Evolutionary conservation across 2,797 vertebrate species (phyloP).

Genomic region (Macropodus opercularis): DNA sequence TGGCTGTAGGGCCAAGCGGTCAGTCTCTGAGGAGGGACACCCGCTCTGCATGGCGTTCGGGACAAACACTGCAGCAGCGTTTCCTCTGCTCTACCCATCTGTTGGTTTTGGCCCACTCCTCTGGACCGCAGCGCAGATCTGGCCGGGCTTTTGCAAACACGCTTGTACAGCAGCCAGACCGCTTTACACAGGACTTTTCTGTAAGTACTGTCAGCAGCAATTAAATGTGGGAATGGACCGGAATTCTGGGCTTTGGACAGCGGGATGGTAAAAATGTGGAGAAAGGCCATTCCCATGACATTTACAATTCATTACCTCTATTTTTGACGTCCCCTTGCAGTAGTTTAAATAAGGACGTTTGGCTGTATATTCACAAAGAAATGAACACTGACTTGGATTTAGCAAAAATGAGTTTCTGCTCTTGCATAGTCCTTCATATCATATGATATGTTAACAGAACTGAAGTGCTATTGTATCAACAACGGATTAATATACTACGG

Average conservation of each 20-base stretch:
- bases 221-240: slow-evolving; percentile 69
- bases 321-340: slow-evolving; percentile 48
- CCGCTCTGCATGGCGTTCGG: slow-evolving; percentile 68
- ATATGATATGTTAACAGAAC: slow-evolving; percentile 21
- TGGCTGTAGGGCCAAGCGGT: slow-evolving; percentile 71
- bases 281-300: slow-evolving; percentile 70
- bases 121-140: slow-evolving; percentile 75
- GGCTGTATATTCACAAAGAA: neutral
- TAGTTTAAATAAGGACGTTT: slow-evolving; percentile 38
- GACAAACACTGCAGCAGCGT: slow-evolving; percentile 78
- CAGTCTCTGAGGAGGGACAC: slow-evolving; percentile 75
- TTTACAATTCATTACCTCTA: slow-evolving; percentile 30
- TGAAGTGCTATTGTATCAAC: slow-evolving; percentile 55
- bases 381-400: slow-evolving; percentile 11
- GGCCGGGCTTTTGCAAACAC: slow-evolving; percentile 76
- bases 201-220: slow-evolving; percentile 67
- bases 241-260: slow-evolving; percentile 44
- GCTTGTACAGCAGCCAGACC: slow-evolving; percentile 76
- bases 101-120: slow-evolving; percentile 83
- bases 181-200: slow-evolving; percentile 76
- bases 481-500: slow-evolving; percentile 68
- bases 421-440: slow-evolving; percentile 12
- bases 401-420: slow-evolving; percentile 6
- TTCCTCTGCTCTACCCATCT: slow-evolving; percentile 85
- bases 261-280: slow-evolving; percentile 34